phyloP scores from a whole-genome alignment of 2,888 invertebrate genomes.

The Ferrisia virgata region DNA sequence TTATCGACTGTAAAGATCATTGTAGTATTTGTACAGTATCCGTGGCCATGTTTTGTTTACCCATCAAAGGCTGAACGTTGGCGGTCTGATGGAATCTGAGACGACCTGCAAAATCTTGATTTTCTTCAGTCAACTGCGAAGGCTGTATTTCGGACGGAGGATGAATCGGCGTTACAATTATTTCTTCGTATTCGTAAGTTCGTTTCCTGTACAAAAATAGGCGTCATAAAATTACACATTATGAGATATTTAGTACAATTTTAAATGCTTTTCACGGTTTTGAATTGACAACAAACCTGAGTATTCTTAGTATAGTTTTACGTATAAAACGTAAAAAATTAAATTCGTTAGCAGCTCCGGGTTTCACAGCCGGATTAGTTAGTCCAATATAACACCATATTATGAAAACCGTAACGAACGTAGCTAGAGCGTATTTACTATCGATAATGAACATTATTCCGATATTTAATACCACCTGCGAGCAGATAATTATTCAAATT shows the following conservation, averaged over 20 bases:
- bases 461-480: slow-evolving; percentile 80
- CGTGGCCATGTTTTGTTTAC: background rate
- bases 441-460: slow-evolving; percentile 89
- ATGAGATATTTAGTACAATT: no score
- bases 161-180: slow-evolving; percentile 79
- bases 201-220: slow-evolving; percentile 60
- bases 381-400: slow-evolving; percentile 93
- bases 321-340: slow-evolving; percentile 76
- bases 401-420: slow-evolving; percentile 74
- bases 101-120: slow-evolving; percentile 89
- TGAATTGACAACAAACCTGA: slow-evolving; percentile 60
- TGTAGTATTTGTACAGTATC: slow-evolving; percentile 34
- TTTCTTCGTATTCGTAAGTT: slow-evolving; percentile 77
- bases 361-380: slow-evolving; percentile 92
- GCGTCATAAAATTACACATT: slow-evolving; percentile 41
- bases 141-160: slow-evolving; percentile 75
- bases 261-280: no score
- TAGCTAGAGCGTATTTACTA: slow-evolving; percentile 86
- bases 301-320: slow-evolving; percentile 66
- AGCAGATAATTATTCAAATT: slow-evolving; percentile 50
- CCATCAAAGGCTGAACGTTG: slow-evolving; percentile 50
- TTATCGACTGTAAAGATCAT: background rate
- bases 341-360: slow-evolving; percentile 82
- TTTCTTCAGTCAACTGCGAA: slow-evolving; percentile 89
- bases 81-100: slow-evolving; percentile 90